Base-by-base conservation (phyloP, 1,140 invertebrate species). In the Copidosoma floridanum region DNA sequence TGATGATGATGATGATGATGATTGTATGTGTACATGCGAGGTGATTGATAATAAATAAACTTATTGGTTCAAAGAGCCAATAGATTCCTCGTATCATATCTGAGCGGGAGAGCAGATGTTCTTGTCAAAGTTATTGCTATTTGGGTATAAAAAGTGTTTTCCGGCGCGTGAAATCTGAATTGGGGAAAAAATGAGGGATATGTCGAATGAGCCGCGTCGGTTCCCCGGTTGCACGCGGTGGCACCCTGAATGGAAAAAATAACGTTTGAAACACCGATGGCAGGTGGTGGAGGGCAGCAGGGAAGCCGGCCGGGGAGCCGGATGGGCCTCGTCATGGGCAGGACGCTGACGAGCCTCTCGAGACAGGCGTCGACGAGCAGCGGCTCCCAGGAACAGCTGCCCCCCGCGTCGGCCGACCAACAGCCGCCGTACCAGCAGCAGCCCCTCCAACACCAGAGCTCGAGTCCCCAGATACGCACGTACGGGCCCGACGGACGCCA, bases 361-460 rank as follows among this genome's bases (percentile, higher is more conserved):
- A 81, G 89, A 40, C 91, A 89, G 2, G 86, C 89, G 14, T 91
- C 89, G 12, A 85, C 89, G 14, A 91, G 89, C 11, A 85, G 90
- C 52, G 90, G 88, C n/a, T 91, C 89, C 14, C 89, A 92, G 70
- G 87, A 54, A 10, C 59, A 61, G 29, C 32, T 61, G 0, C 32
- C 29, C 29, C 12, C 29, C 6, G 6, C 29, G 29, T 8, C 57
- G n/a, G 4, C 18, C 1, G 18, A 3, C 7, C 18, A 38, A 11
- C 46, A 37, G 5, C 43, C 20, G 20, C 14, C 41, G 29, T 16
- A 50, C 3, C 41, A 32, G 3, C 55, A 57, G 2, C 55, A 57
- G 21, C 44, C 43, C 1, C 5, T 12, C 5, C 14, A 6, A 16
- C 2, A 5, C 38, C 11, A 20, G 27, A 47, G 11, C 4, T 8